These are phyloP conservation scores for Hecatera dysodea DNA, from an alignment of 2,888 invertebrate species.

Conservation along the genomic window DNA sequence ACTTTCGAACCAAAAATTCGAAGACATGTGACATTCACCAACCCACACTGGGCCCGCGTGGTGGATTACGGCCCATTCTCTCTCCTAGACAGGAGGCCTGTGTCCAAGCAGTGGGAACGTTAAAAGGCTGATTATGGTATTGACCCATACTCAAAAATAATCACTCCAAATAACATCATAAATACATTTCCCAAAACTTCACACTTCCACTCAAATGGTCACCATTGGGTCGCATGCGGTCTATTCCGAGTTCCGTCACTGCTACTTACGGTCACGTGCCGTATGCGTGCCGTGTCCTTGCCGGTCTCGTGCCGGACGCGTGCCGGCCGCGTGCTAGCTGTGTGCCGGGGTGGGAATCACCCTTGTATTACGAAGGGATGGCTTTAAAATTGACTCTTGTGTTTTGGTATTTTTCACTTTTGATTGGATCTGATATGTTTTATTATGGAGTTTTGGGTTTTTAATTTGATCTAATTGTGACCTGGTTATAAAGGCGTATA, in stretches of 20 bases:
- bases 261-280: conserved; percentile 75
- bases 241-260: conserved; percentile 76
- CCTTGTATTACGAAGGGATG: conserved; percentile 76
- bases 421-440: conserved; percentile 52
- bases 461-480: conserved; percentile 42
- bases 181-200: conserved; percentile 66
- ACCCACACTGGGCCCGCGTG: no score
- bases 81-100: no score
- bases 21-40: no score
- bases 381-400: conserved; percentile 66
- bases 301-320: conserved; percentile 52
- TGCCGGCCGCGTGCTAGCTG: conserved; percentile 41
- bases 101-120: no score
- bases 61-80: no score
- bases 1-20: no score
- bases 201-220: conserved; percentile 80
- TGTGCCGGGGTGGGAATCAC: conserved; percentile 64
- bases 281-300: conserved; percentile 71
- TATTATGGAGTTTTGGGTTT: conserved; percentile 41
- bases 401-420: conserved; percentile 66
- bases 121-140: not conserved
- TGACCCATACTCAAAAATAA: conserved; percentile 13
- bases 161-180: conserved; percentile 45
- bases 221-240: conserved; percentile 76
- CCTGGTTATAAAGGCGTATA: no score